Base-by-base conservation (phyloP, 2,888 invertebrate species). In the Volucella bombylans region DNA sequence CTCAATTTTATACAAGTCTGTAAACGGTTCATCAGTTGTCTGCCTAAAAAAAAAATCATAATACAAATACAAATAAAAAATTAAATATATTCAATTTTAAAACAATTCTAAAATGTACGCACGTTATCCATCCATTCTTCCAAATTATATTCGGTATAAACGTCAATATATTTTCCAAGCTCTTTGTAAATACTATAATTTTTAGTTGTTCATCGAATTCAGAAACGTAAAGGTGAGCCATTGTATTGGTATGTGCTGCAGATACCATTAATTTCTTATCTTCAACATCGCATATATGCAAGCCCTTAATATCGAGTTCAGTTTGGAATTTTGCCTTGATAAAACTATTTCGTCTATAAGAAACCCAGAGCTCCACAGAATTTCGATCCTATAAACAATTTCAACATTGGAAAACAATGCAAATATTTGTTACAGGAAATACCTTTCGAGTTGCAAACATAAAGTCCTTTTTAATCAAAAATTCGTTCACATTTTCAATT, bases 1-100 rank as follows among this genome's bases (percentile, higher is more conserved):
- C 90, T 96, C 95, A 0, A 98, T 96, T 89, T 95, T 96, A 91
- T 97, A 97, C 1, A 98, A 92, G 90, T 98, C 98, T 2, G 96
- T 96, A 92, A 98, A 97, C 0, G 96, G 93, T 86, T 96, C 96
- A 86, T 96, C 95, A 0, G 95, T 94, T 8, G 96, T 94, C 86
- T 95, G 95, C 88, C 97, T 97, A 90, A 8, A 93, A 85, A 64
- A 23, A 71, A 59, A 61, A n/a, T n/a, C n/a, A n/a, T n/a, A n/a
- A n/a, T n/a, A n/a, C n/a, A n/a, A n/a, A n/a, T n/a, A n/a, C n/a
- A n/a, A 59, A 45, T 9, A 43, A 61, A 78, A 79, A 92, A 39
- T 11, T 10, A 10, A 2, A 1, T 52, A 49, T 12, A 8, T 0
- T 15, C 6, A 12, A 2, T 14, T 1, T 11, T 1, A n/a, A 8